Evolutionary conservation across 2,888 invertebrate species (phyloP).

Genomic region (Tachina lurida): DNA sequence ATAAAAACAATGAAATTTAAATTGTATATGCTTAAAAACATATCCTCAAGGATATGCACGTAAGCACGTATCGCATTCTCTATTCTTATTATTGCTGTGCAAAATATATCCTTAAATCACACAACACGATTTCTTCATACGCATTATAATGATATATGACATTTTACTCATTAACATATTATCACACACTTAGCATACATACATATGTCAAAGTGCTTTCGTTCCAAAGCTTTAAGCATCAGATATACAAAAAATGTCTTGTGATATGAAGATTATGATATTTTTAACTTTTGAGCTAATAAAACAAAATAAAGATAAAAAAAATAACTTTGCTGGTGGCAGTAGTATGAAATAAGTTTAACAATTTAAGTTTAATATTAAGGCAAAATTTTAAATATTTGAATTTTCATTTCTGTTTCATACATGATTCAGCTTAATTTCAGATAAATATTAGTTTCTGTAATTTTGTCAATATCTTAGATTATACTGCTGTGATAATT

Average conservation of each 20-base stretch:
- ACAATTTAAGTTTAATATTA: too few relatives aligned
- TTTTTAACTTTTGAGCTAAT: slow-evolving; percentile 66
- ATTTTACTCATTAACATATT: slow-evolving; percentile 81
- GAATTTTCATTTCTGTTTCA: too few relatives aligned
- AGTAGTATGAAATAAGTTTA: not conserved
- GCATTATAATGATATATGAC: slow-evolving; percentile 80
- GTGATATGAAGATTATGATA: slow-evolving; percentile 34
- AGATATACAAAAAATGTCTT: slow-evolving; percentile 5
- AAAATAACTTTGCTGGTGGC: not conserved
- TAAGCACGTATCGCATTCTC: slow-evolving; percentile 76
- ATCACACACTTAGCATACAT: slow-evolving; percentile 76
- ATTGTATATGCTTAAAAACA: slow-evolving; percentile 64
- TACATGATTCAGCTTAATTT: too few relatives aligned
- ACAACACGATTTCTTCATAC: slow-evolving; percentile 65
- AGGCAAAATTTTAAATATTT: too few relatives aligned
- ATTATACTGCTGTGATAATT: too few relatives aligned
- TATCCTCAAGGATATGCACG: slow-evolving; percentile 80
- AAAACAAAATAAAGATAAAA: slow-evolving; percentile 32
- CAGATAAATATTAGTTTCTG: too few relatives aligned
- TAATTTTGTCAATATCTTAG: too few relatives aligned
- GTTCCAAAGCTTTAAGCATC: not conserved
- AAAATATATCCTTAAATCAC: slow-evolving; percentile 37
- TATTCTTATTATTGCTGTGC: slow-evolving; percentile 10
- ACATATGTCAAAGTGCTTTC: slow-evolving; percentile 75
- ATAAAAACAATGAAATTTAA: slow-evolving; percentile 64